Base-by-base conservation (phyloP, 23 tunicate genomes). In the Styela plicata region DNA sequence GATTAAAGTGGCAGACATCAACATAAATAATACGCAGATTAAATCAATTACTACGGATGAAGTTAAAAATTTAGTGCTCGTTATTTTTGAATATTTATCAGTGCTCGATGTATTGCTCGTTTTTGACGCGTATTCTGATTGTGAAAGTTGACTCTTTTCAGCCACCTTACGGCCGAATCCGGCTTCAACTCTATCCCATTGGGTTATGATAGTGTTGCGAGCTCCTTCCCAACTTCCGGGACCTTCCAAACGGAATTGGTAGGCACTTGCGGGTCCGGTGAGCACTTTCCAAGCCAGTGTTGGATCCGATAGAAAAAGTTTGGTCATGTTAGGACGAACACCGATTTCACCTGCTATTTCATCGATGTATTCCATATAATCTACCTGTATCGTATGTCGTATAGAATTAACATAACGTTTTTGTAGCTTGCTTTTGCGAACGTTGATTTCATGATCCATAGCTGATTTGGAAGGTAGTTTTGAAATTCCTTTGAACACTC, bases 341-440 rank as follows among this genome's bases (percentile, higher is more conserved):
- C 86, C 86, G 0, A 90, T 82, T 78, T 85, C 80, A 27, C 61
- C 80, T 32, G 96, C 96, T 2, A 90, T 65, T 33, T 69, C 68
- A 70, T 90, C 96, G 87, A 90, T 90, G 80, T 85, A 90, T 0
- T 63, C 53, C 74, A 90, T 73, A 66, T 90, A 90, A 62, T 90
- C 89, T 33, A 90, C 96, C 83, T 89, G 85, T 18, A 85, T 63
- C n/a, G 95, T 89, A 31, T 89, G 95, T 7, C 95, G 3, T 10
- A 53, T 84, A 28, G 85, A 65, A 20, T 80, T 52, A 34, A 85
- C 80, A 52, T 69, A 89, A 16, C 64, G 64, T 31, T 63, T 31
- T n/a, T 29, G 30, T 52, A 70, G 63, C 33, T 32, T 24, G 2
- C 24, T 21, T 7, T 73, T 29, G 18, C 37, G 35, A 26, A 24